phyloP scores from a whole-genome alignment of 2,888 invertebrate species.

The Plebejus anna region DNA sequence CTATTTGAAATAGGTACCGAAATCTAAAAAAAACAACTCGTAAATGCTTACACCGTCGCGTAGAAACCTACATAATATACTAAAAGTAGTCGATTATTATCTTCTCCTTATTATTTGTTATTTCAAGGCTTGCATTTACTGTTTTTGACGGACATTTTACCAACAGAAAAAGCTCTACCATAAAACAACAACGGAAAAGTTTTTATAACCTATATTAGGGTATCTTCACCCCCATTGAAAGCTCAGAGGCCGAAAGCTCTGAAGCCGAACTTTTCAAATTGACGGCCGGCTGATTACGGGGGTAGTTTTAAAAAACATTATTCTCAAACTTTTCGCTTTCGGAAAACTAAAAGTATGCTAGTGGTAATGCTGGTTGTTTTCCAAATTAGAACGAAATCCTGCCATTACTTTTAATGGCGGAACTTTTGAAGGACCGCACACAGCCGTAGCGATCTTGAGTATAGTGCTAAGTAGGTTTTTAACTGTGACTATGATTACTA shows the following conservation, averaged over 20 bases:
- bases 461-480: too few relatives aligned
- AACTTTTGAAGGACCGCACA: background rate
- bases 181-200: slow-evolving; percentile 1
- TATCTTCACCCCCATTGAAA: slow-evolving; percentile 16
- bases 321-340: slow-evolving; percentile 21
- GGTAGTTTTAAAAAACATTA: slow-evolving; percentile 29
- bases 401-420: background rate
- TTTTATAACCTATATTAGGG: slow-evolving; percentile 13
- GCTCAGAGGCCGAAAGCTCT: slow-evolving; percentile 17
- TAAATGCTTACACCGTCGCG: too few relatives aligned
- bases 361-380: slow-evolving; percentile 15
- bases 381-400: slow-evolving; percentile 19
- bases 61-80: too few relatives aligned
- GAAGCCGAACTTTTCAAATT: slow-evolving; percentile 25
- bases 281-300: slow-evolving; percentile 30
- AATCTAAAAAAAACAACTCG: too few relatives aligned
- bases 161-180: background rate
- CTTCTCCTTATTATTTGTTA: background rate
- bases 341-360: slow-evolving; percentile 27
- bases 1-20: too few relatives aligned
- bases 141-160: background rate
- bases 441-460: background rate
- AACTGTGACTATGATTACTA: too few relatives aligned
- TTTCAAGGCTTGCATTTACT: background rate
- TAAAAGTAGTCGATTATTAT: background rate